phyloP scores from a whole-genome alignment of 2,797 vertebrate species.

The Spea hammondii region DNA sequence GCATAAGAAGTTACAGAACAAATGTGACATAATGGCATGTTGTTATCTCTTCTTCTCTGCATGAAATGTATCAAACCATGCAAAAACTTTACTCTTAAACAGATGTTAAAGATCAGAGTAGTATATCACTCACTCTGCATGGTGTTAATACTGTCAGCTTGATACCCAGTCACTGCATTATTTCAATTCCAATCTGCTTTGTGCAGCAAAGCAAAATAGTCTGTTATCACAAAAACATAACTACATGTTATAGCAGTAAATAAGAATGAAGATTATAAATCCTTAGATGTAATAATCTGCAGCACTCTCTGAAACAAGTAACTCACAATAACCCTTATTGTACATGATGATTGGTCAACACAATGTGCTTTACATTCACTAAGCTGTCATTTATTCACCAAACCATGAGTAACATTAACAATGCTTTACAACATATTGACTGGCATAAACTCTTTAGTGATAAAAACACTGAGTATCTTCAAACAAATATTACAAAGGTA shows the following conservation, averaged over 20 bases:
- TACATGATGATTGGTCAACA: no score
- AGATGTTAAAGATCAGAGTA: conserved; percentile 44
- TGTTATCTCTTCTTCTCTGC: conserved; percentile 29
- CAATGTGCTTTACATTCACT: no score
- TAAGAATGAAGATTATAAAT: conserved; percentile 18
- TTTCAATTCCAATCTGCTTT: conserved; percentile 35
- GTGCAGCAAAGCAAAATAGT: conserved; percentile 37
- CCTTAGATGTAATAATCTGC: no score
- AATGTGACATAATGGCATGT: conserved; percentile 10
- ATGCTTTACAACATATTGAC: no score
- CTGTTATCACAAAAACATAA: conserved; percentile 45
- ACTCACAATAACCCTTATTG: no score
- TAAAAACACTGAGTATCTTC: no score
- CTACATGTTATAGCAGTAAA: conserved; percentile 39
- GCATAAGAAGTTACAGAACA: conserved; percentile 15
- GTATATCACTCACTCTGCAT: conserved; percentile 45
- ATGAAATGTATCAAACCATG: conserved; percentile 37
- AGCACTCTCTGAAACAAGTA: no score
- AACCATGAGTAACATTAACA: no score
- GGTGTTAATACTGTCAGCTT: conserved; percentile 51
- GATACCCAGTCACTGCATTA: conserved; percentile 31
- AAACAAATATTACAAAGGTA: no score
- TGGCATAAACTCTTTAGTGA: no score
- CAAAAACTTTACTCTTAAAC: conserved; percentile 37
- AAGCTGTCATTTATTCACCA: no score